Percentiles rank a stretch among this genome's conserved stretches.
Evolutionary conservation across 2,113 vertebrate species (phyloP).

Genomic region (Colinus virginianus): DNA sequence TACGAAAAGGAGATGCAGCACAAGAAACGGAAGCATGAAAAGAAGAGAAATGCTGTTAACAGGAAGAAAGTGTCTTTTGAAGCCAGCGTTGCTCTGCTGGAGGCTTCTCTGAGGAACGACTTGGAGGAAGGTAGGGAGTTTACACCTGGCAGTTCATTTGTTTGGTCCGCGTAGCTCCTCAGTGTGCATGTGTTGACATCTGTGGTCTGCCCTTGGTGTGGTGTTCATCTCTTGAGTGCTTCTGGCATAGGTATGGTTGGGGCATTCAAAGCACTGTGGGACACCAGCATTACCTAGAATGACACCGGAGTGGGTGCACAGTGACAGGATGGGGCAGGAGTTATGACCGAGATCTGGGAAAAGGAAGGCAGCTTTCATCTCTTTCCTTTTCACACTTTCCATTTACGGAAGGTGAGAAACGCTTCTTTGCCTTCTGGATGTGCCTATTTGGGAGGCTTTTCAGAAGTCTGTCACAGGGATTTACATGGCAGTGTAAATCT

Average conservation of each 20-base stretch:
- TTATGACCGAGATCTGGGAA: not conserved
- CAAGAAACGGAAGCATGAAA: constrained; percentile 91
- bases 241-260: not conserved
- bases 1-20: constrained; percentile 96
- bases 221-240: not conserved
- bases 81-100: constrained; percentile 91
- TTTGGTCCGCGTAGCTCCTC: not conserved
- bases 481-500: constrained; percentile 31
- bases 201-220: not conserved
- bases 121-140: constrained; percentile 88
- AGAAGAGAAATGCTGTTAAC: constrained; percentile 78
- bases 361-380: not conserved
- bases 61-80: constrained; percentile 92
- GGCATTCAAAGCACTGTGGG: not conserved
- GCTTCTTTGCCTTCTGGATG: constrained; percentile 7
- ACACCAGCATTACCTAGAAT: accelerated
- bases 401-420: constrained; percentile 16
- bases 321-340: not conserved
- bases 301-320: not conserved
- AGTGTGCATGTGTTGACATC: not conserved
- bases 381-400: constrained; percentile 12
- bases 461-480: not conserved
- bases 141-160: not conserved
- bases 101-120: constrained; percentile 94
- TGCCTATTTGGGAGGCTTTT: constrained; percentile 1